phyloP scores from a whole-genome alignment of 1,140 invertebrate species.

The Diorhabda carinulata region DNA sequence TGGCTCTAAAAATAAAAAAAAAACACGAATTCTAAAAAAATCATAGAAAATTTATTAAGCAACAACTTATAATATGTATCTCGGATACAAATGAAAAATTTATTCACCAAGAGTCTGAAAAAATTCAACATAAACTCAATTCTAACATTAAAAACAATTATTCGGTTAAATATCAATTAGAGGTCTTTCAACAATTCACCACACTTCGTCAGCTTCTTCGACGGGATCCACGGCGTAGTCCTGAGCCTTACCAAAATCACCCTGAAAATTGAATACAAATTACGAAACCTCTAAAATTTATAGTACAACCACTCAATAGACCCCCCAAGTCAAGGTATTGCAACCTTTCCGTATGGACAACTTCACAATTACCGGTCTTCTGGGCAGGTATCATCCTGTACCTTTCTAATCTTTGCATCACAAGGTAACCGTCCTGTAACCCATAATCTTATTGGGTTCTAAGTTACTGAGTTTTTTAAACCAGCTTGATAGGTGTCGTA shows the following conservation, averaged over 20 bases:
- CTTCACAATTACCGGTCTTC: neutral
- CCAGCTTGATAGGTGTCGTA: no score
- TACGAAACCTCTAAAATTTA: slow-evolving; percentile 5
- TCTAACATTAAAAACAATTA: no score
- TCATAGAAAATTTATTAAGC: no score
- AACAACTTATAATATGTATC: no score
- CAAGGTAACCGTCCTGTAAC: neutral
- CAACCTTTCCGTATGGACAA: neutral
- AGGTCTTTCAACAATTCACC: slow-evolving; percentile 26
- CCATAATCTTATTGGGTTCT: neutral
- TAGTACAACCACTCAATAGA: neutral
- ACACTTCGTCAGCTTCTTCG: slow-evolving; percentile 37
- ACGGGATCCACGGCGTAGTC: slow-evolving; percentile 23
- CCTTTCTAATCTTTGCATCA: neutral
- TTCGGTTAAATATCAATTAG: no score
- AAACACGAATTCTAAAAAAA: no score
- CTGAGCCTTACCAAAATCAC: slow-evolving; percentile 36
- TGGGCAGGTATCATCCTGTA: slow-evolving; percentile 1
- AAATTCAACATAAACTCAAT: no score
- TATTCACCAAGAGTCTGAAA: no score
- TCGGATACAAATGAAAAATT: no score
- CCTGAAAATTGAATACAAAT: slow-evolving; percentile 27
- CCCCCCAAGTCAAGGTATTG: neutral
- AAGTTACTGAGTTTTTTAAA: no score
- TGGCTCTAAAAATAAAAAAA: no score